Conservation (phyloP, 2,888 invertebrate genomes). For the Marronus borbonicus region DNA sequence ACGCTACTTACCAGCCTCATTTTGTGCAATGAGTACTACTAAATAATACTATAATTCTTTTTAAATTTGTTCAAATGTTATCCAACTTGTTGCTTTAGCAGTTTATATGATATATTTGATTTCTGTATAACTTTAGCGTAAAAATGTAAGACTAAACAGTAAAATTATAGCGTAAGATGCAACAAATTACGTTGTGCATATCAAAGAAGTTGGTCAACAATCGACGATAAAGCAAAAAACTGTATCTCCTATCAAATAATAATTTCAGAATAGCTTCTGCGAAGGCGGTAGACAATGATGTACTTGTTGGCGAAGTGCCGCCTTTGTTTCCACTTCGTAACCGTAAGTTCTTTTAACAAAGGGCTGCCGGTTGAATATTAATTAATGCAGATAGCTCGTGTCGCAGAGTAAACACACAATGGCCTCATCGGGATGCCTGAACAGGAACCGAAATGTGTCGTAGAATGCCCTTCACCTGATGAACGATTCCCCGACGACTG, state of each 20-base stretch:
- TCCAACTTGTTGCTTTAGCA: no score
- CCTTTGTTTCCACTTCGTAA: slow-evolving; percentile 51
- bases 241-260: slow-evolving; percentile 10
- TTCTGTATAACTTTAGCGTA: no score
- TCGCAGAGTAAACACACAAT: slow-evolving; percentile 59
- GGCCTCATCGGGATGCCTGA: slow-evolving; percentile 63
- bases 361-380: slow-evolving; percentile 55
- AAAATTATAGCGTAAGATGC: not conserved
- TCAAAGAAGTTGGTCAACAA: not conserved
- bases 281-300: slow-evolving; percentile 32
- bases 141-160: no score
- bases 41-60: no score
- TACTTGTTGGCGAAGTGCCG: slow-evolving; percentile 43
- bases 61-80: no score
- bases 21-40: no score
- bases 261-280: slow-evolving; percentile 12
- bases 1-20: no score
- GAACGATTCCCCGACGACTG: slow-evolving; percentile 58
- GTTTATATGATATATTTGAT: no score
- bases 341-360: slow-evolving; percentile 55
- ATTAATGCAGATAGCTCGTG: slow-evolving; percentile 60
- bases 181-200: not conserved
- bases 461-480: slow-evolving; percentile 62
- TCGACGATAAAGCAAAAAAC: slow-evolving; percentile 6
- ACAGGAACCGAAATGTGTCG: slow-evolving; percentile 64